These are phyloP conservation scores for Silurus aristotelis DNA, from an alignment of 2,797 vertebrate species.

Conservation along the genomic window DNA sequence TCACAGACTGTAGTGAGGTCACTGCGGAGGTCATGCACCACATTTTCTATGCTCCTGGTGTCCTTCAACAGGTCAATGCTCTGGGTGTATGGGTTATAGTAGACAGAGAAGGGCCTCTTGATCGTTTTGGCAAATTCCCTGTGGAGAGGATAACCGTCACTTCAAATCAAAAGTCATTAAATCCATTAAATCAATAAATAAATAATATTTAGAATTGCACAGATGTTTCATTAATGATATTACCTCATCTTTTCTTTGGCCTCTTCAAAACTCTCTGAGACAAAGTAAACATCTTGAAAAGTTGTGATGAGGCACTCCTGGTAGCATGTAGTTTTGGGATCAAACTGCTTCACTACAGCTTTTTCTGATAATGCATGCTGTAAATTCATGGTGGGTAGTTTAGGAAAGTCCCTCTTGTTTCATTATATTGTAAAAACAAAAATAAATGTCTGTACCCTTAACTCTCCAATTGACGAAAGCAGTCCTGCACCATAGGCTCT, in stretches of 20 bases:
- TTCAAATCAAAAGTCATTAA: background rate
- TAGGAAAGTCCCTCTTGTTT: background rate
- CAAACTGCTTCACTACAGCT: slow-evolving; percentile 89
- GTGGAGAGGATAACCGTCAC: slow-evolving; percentile 29
- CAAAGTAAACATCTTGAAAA: slow-evolving; percentile 96
- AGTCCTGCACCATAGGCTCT: slow-evolving; percentile 94
- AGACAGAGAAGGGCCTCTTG: slow-evolving; percentile 91
- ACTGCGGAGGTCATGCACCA: slow-evolving; percentile 91
- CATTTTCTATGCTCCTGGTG: slow-evolving; percentile 90
- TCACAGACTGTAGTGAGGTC: slow-evolving; percentile 95
- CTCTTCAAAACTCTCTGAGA: slow-evolving; percentile 98
- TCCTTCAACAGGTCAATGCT: slow-evolving; percentile 94
- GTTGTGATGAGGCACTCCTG: slow-evolving; percentile 98
- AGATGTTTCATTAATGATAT: slow-evolving; percentile 17
- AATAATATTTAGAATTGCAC: background rate
- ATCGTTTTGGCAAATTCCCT: slow-evolving; percentile 96
- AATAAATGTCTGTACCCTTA: slow-evolving; percentile 76
- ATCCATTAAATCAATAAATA: background rate
- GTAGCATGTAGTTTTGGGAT: slow-evolving; percentile 90
- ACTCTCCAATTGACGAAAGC: slow-evolving; percentile 93
- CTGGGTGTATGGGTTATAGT: slow-evolving; percentile 96
- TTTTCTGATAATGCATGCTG: slow-evolving; percentile 95
- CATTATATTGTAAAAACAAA: background rate
- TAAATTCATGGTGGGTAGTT: slow-evolving; percentile 4
- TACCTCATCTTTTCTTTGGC: slow-evolving; percentile 99